phyloP scores from a whole-genome alignment of 1,140 invertebrate species.

The Aplysia californica region DNA sequence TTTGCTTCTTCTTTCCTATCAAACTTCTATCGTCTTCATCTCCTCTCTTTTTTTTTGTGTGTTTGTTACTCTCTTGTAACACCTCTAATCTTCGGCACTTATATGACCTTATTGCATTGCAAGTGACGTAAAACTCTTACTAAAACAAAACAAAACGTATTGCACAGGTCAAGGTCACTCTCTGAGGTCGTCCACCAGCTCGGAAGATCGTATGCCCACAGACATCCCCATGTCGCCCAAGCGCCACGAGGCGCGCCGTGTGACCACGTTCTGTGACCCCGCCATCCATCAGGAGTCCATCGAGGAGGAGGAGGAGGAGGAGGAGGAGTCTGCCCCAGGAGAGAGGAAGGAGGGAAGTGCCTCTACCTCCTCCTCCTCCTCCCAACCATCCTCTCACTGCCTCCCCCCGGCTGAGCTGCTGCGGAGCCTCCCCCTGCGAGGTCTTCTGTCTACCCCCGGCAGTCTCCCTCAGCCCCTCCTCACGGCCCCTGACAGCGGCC shows the following conservation, averaged over 20 bases:
- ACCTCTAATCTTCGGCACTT: too few relatives aligned
- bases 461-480: too few relatives aligned
- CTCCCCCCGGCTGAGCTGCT: neutral
- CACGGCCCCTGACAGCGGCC: neutral
- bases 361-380: neutral
- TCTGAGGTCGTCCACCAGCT: conserved; percentile 31
- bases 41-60: too few relatives aligned
- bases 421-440: neutral
- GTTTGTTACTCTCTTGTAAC: too few relatives aligned
- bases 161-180: conserved; percentile 62
- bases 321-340: neutral
- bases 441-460: neutral
- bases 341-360: neutral
- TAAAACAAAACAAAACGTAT: too few relatives aligned
- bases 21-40: too few relatives aligned
- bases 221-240: conserved; percentile 45
- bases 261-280: conserved; percentile 43
- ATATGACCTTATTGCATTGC: too few relatives aligned
- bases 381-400: too few relatives aligned
- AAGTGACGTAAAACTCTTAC: too few relatives aligned
- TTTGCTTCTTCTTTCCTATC: too few relatives aligned
- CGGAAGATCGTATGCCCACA: conserved; percentile 51
- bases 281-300: conserved; percentile 40
- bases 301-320: conserved; percentile 41
- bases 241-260: conserved; percentile 31